Percentiles rank a stretch among this genome's conserved stretches.
Conservation (phyloP, 2,797 vertebrate genomes). For the Molossus molossus region DNA sequence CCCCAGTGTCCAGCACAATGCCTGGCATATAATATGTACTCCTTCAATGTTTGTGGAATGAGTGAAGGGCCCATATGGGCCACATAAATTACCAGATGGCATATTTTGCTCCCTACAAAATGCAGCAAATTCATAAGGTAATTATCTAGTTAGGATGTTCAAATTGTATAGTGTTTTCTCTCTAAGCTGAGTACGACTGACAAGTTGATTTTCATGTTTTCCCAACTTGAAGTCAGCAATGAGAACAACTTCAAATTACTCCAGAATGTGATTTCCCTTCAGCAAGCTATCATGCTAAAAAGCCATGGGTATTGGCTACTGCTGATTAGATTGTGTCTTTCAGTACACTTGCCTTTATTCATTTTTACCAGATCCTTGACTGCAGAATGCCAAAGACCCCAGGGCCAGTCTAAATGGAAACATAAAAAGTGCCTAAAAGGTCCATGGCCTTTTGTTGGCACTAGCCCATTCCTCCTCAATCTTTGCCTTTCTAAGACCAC, state of each 20-base stretch:
- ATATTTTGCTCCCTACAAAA: neutral
- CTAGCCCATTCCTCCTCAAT: neutral
- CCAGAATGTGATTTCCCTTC: neutral
- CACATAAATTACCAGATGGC: neutral
- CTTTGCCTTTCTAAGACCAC: neutral
- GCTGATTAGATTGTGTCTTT: neutral
- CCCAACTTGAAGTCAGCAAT: slow-evolving; percentile 18
- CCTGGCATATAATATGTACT: no score
- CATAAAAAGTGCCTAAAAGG: neutral
- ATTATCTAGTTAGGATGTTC: slow-evolving; percentile 5
- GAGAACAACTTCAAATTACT: slow-evolving; percentile 15
- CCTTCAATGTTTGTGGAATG: neutral
- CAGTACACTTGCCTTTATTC: neutral
- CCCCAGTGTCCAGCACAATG: neutral
- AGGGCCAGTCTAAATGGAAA: slow-evolving; percentile 35
- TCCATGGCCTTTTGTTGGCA: neutral
- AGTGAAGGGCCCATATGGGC: neutral
- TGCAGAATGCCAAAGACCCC: neutral
- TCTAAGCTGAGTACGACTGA: slow-evolving; percentile 1
- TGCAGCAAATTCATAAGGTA: neutral
- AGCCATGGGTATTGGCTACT: neutral
- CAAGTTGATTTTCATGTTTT: slow-evolving; percentile 13
- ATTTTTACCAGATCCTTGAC: slow-evolving; percentile 27
- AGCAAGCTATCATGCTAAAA: neutral
- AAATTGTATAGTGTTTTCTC: neutral